These are phyloP conservation scores for Oryzias woworae DNA, from an alignment of 2,113 vertebrate species.

Conservation along the genomic window DNA sequence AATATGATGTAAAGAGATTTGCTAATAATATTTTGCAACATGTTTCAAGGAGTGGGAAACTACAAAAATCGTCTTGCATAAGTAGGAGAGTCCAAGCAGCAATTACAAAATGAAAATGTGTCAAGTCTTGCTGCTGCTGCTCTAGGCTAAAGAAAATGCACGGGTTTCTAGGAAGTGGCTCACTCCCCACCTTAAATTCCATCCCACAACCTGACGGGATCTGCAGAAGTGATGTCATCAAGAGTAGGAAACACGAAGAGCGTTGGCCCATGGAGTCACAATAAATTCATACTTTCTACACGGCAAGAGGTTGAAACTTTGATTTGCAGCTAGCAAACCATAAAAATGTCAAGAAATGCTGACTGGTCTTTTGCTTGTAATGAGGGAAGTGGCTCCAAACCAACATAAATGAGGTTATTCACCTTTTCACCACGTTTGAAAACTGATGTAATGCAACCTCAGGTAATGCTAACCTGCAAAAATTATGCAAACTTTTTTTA, in stretches of 20 bases:
- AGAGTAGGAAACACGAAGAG: slow-evolving; percentile 3
- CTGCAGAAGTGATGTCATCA: slow-evolving; percentile 6
- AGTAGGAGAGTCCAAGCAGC: slow-evolving; percentile 8
- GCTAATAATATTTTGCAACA: slow-evolving; percentile 28
- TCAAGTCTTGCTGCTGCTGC: neutral
- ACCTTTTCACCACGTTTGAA: neutral
- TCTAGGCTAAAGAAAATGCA: neutral
- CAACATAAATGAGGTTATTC: neutral
- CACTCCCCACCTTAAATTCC: neutral
- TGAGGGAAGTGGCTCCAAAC: neutral
- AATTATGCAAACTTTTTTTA: no score
- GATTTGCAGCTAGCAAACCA: neutral
- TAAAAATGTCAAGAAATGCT: neutral
- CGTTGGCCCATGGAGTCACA: slow-evolving; percentile 1
- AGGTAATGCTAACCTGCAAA: no score
- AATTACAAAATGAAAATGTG: slow-evolving; percentile 17
- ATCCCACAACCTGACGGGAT: slow-evolving; percentile 1
- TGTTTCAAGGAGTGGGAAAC: slow-evolving; percentile 47
- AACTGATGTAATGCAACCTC: neutral
- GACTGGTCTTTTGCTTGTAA: neutral
- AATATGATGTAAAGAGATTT: neutral
- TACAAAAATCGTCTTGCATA: slow-evolving; percentile 28
- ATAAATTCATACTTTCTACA: neutral
- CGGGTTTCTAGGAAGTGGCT: slow-evolving; percentile 11
- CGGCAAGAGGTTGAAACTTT: neutral